Conservation (phyloP, 2,797 vertebrate species). For the Phyllotis vaccarum region DNA sequence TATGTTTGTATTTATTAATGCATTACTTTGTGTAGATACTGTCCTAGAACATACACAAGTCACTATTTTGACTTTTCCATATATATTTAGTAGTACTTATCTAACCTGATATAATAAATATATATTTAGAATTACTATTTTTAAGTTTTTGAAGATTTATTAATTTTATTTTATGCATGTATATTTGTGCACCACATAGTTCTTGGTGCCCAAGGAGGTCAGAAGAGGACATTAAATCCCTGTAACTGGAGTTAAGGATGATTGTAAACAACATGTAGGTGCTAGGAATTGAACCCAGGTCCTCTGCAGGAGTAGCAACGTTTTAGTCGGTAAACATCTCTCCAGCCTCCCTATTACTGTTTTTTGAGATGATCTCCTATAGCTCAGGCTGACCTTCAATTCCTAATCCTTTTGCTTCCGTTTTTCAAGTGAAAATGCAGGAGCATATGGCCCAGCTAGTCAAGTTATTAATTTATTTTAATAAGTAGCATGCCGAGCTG, state of each 20-base stretch:
- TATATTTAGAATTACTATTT: background rate
- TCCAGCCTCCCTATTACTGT: background rate
- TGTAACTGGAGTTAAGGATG: background rate
- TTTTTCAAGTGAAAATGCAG: background rate
- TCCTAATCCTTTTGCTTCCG: background rate
- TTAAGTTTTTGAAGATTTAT: background rate
- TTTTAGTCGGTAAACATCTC: background rate
- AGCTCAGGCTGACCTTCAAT: background rate
- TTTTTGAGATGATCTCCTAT: background rate
- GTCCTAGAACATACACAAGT: background rate
- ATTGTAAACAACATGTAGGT: background rate
- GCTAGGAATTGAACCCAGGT: background rate
- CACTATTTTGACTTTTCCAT: constrained; percentile 15
- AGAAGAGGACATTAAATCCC: background rate
- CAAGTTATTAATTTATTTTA: background rate
- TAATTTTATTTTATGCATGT: background rate
- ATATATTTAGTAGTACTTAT: background rate
- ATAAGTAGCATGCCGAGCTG: background rate
- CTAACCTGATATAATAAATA: background rate
- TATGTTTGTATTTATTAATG: background rate
- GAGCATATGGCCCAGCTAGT: background rate
- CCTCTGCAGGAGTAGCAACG: background rate
- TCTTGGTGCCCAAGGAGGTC: background rate
- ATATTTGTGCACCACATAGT: background rate
- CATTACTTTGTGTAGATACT: constrained; percentile 35